Evolutionary conservation across 1,140 invertebrate species (phyloP).

Genomic region (Venturia canescens): DNA sequence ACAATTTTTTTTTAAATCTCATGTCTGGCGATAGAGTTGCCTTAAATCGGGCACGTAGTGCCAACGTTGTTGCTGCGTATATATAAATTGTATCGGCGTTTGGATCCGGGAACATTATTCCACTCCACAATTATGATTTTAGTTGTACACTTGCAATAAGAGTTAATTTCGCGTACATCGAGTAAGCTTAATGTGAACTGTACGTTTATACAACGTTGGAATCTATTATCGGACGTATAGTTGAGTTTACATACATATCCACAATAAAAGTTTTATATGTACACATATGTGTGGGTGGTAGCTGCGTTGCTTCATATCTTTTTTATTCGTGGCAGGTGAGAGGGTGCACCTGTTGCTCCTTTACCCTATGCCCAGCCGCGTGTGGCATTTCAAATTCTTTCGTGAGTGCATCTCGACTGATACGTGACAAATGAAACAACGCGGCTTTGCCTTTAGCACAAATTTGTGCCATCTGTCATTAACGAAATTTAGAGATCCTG

Average conservation of each 20-base stretch:
- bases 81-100: too few species aligned
- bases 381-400: slow-evolving; percentile 17
- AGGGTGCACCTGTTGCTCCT: slow-evolving; percentile 62
- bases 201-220: neutral
- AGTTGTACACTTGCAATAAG: neutral
- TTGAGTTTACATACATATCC: neutral
- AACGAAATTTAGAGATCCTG: neutral
- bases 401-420: slow-evolving; percentile 15
- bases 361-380: slow-evolving; percentile 51
- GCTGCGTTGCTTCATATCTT: neutral
- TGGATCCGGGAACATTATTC: too few species aligned
- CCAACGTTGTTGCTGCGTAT: too few species aligned
- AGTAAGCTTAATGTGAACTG: neutral
- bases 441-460: neutral
- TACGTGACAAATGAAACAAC: neutral
- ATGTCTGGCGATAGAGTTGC: too few species aligned
- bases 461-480: neutral
- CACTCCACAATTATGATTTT: too few species aligned
- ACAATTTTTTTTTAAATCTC: too few species aligned
- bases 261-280: neutral
- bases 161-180: neutral
- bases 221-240: neutral
- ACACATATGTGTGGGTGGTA: neutral
- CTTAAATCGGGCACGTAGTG: too few species aligned
- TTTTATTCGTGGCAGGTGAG: slow-evolving; percentile 26